Percentiles rank a stretch among this genome's conserved stretches.
phyloP scores from a whole-genome alignment of 1,140 invertebrate genomes.

The Eciton burchellii region DNA sequence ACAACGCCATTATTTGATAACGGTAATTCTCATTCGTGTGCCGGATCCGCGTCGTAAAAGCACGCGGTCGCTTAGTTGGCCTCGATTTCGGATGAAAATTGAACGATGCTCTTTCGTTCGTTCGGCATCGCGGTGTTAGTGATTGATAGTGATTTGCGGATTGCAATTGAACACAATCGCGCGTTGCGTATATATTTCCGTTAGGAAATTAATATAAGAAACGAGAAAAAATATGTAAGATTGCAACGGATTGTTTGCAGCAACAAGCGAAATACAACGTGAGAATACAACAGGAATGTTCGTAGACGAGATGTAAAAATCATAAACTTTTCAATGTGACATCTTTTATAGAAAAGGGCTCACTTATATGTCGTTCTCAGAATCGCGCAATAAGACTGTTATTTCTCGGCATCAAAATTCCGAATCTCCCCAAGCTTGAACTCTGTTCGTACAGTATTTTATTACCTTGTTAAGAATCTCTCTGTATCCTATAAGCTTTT shows the following conservation, averaged over 20 bases:
- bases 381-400: neutral
- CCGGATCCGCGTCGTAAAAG: neutral
- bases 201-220: too few species aligned
- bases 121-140: neutral
- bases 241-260: too few species aligned
- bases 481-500: neutral
- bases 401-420: neutral
- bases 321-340: neutral
- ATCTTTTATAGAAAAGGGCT: neutral
- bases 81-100: conserved; percentile 16
- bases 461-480: neutral
- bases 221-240: too few species aligned
- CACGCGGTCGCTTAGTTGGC: conserved; percentile 18
- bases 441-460: neutral
- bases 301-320: neutral
- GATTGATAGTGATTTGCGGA: too few species aligned
- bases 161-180: too few species aligned
- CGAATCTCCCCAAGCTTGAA: neutral
- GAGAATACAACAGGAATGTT: neutral
- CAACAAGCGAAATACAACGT: too few species aligned
- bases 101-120: conserved; percentile 1
- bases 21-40: neutral
- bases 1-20: conserved; percentile 64
- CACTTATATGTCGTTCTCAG: neutral
- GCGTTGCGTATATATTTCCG: too few species aligned